Conservation (phyloP, 2,888 invertebrate species). For the Metallyticus violacea region DNA sequence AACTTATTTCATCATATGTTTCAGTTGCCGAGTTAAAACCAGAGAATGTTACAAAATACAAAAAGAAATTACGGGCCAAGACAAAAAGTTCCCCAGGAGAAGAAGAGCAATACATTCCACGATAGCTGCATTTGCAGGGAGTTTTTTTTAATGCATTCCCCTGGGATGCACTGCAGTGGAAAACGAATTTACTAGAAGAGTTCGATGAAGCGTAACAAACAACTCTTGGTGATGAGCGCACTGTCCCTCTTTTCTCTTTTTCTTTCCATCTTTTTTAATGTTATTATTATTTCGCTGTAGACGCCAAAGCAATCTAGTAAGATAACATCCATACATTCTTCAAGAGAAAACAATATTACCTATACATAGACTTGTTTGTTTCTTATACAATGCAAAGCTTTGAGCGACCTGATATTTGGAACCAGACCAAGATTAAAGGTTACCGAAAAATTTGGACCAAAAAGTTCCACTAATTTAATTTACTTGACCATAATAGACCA, state of each 20-base stretch:
- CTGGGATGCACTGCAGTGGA: background rate
- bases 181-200: background rate
- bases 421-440: background rate
- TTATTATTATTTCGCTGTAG: background rate
- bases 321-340: background rate
- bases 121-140: background rate
- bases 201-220: background rate
- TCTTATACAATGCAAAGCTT: too few relatives aligned
- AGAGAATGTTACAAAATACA: background rate
- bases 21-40: background rate
- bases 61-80: background rate
- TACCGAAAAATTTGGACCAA: too few relatives aligned
- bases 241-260: background rate
- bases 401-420: too few relatives aligned
- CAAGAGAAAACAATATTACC: background rate
- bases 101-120: background rate
- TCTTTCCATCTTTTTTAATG: background rate
- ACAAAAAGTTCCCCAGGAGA: background rate
- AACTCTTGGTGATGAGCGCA: background rate
- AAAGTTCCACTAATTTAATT: too few relatives aligned
- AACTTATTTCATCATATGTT: too few relatives aligned
- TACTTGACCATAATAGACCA: too few relatives aligned
- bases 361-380: too few relatives aligned
- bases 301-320: background rate
- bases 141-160: background rate